A percentile compares a stretch with the other conserved stretches of the same genome.
These are phyloP conservation scores for Nannospalax galili DNA, from an alignment of 2,113 vertebrate species.

Conservation along the genomic window DNA sequence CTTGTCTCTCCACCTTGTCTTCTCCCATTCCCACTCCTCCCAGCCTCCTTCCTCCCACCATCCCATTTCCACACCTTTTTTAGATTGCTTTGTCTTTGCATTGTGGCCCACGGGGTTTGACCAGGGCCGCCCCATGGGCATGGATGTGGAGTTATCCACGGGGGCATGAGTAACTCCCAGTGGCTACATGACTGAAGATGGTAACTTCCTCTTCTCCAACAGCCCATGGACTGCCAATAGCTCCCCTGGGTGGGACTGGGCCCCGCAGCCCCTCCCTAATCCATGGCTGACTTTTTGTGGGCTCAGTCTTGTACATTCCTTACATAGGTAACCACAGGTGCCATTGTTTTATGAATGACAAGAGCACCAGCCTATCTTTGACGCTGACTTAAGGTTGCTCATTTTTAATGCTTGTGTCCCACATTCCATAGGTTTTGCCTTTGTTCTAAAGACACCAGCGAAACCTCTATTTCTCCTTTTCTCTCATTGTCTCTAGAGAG, in stretches of 20 bases:
- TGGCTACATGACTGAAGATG: not conserved
- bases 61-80: not conserved
- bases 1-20: not conserved
- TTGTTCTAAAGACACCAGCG: not conserved
- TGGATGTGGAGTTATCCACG: not conserved
- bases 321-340: not conserved
- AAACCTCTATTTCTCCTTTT: slow-evolving; percentile 6
- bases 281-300: not conserved
- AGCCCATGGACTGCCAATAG: not conserved
- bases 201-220: not conserved
- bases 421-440: slow-evolving; percentile 23
- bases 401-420: slow-evolving; percentile 1
- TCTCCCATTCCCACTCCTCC: too few species aligned
- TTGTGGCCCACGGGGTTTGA: not conserved
- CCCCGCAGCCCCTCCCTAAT: too few species aligned
- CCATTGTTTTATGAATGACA: not conserved
- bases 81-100: not conserved
- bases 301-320: not conserved
- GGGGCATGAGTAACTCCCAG: not conserved
- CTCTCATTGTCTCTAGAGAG: slow-evolving; percentile 15
- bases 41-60: too few species aligned
- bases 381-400: slow-evolving; percentile 31
- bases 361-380: slow-evolving; percentile 38
- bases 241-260: too few species aligned
- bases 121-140: too few species aligned